A percentile compares a stretch with the other conserved stretches of the same genome.
These are phyloP conservation scores for Neodiprion fabricii DNA, from an alignment of 1,140 invertebrate genomes.

Conservation along the genomic window DNA sequence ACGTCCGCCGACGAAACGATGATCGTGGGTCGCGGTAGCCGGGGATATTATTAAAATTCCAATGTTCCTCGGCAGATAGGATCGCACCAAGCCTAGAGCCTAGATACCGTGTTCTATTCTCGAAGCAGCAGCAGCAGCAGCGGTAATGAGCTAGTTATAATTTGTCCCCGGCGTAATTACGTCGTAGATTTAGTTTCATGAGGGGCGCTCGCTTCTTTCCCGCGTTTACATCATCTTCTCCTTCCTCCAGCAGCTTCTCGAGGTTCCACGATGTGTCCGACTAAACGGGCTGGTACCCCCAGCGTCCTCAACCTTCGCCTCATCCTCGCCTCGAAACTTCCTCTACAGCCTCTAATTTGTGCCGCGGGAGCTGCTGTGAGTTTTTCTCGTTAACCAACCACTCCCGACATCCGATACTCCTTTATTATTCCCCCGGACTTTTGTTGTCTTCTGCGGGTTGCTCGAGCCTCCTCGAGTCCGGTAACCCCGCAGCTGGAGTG, in stretches of 20 bases:
- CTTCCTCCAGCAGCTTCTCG: not conserved
- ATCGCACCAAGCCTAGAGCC: not conserved
- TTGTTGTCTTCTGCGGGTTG: not conserved
- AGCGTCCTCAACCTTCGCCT: too few species aligned
- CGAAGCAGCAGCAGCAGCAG: not conserved
- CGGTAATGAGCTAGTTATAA: slow-evolving; percentile 5
- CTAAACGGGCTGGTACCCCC: too few species aligned
- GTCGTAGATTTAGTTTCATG: slow-evolving; percentile 9
- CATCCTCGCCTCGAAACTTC: too few species aligned
- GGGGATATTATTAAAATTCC: slow-evolving; percentile 6
- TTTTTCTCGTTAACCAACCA: not conserved
- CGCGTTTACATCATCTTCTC: not conserved
- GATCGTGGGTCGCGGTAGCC: not conserved
- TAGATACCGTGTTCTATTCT: not conserved
- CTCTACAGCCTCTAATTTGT: not conserved
- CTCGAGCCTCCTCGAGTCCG: not conserved
- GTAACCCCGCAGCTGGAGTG: not conserved
- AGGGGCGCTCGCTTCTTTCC: not conserved
- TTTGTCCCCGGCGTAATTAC: slow-evolving; percentile 7
- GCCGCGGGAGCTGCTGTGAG: not conserved
- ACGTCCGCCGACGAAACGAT: not conserved
- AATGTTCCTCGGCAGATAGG: not conserved
- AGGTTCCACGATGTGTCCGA: too few species aligned
- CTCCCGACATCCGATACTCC: not conserved
- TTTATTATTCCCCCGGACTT: not conserved